Base-by-base conservation (phyloP, 37 sponge, comb jelly and placozoan species). In the Axinella damicornis region DNA sequence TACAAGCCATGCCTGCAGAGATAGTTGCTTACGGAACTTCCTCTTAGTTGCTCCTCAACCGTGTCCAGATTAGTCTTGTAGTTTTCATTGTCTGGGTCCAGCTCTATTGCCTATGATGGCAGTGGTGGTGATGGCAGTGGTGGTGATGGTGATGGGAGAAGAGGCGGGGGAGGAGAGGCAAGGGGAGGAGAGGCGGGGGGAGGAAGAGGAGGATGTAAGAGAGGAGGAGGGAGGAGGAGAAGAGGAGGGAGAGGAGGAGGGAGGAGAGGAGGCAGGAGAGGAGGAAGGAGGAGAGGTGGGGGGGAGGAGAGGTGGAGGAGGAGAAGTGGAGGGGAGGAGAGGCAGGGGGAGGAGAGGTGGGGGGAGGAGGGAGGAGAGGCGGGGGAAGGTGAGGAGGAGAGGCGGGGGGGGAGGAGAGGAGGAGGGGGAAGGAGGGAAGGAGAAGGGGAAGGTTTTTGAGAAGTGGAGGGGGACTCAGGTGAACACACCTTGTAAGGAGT, bases 61-160 rank as follows among this genome's bases (percentile, higher is more conserved):
- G 59, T 57, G 17, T 70, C 46, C 15, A 90, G 60, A 28, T 78
- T 80, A 0, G 46, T 32, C 39, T 67, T 65, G 82, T 90, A 90
- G 25, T 53, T 75, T 25, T 54, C 69, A 85, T 90, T 90, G 20
- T 75, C 62, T 12, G 91, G 86, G 66, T 90, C 91, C 31, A 85
- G 32, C 53, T 74, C 60, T 20, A 85, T 40, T 11, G 86, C 86
- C 91, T 90, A 57, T 19, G 13, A 16, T 22, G 27, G 69, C 32
- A 4, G 31, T 11, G 69, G 69, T 9, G 22, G 13, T 19, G 13
- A 16, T 22, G 27, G 69, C 32, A 4, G 31, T 11, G 69, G 69
- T 9, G 22, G 13, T 14, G 27, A 1, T 30, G 30, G 69, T 9
- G 22, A 16, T 5, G 37, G 37, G 32, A 9, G 22, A 35, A 33